Base-by-base conservation (phyloP, 1,140 invertebrate species). In the Plodia interpunctella region DNA sequence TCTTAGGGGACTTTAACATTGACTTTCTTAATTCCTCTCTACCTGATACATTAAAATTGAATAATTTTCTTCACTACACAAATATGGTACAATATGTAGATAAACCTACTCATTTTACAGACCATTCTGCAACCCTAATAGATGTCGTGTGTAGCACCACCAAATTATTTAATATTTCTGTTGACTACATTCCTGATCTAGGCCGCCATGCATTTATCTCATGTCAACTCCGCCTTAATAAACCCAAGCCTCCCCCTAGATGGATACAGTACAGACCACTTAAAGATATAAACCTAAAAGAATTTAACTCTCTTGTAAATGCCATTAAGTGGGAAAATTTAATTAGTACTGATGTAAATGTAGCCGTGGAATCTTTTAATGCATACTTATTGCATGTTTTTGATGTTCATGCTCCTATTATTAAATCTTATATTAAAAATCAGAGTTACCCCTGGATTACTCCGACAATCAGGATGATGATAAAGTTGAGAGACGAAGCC, bases 1-100 rank as follows among this genome's bases (percentile, higher is more conserved):
- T 63, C 32, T 13, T 58, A 18, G 61, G 61, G 0, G 61, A 63
- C 19, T 63, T 63, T 30, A 58, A 58, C 19, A 55, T 58, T 8
- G 28, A 63, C 21, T 18, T 63, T 28, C 20, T 62, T 13, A 13
- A n/a, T 5, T 5, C 28, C 28, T 3, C 59, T 28, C 19, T 49
- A n/a, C 8, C 8, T 50, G 30, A 56, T n/a, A 17, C 17, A 0
- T 13, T 11, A 6, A 55, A 61, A 50, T 21, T 62, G 5, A 19
- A 21, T 18, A 15, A 57, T 17, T 62, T 57, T 13, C 18, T 57
- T 4, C 8, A 25, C 1, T 52, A 11, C n/a, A 15, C 57, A 19
- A 21, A 54, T 49, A 17, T 62, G 5, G 0, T 28, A 11, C 55
- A 62, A 15, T 50, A 57, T 5, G 60, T 62, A 8, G 44, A 4